Conservation (phyloP, 2,797 vertebrate species). For the Microhierax caerulescens region DNA sequence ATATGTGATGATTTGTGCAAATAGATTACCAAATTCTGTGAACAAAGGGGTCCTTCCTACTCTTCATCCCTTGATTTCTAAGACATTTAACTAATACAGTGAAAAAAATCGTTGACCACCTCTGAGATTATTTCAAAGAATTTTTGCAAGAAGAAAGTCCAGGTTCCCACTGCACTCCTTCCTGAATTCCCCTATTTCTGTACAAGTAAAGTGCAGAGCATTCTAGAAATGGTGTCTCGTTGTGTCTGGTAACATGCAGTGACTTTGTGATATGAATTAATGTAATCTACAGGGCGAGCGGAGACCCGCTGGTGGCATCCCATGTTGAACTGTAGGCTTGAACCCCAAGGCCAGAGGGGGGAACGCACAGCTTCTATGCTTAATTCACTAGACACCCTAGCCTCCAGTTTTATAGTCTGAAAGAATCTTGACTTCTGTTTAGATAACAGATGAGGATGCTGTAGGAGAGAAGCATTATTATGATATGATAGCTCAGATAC, state of each 20-base stretch:
- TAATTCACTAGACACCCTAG: constrained; percentile 19
- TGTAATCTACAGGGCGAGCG: background rate
- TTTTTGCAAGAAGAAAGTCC: background rate
- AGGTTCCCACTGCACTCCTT: background rate
- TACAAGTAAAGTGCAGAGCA: background rate
- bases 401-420: background rate
- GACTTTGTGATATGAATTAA: background rate
- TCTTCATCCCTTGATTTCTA: background rate
- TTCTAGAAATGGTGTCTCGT: background rate
- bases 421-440: constrained; percentile 29
- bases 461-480: constrained; percentile 26
- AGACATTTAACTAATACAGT: background rate
- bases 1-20: background rate
- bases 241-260: background rate
- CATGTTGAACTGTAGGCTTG: background rate
- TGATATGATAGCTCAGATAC: background rate
- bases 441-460: constrained; percentile 38
- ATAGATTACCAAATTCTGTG: background rate
- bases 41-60: background rate
- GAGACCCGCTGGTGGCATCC: background rate
- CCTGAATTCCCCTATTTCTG: background rate
- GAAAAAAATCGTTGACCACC: background rate
- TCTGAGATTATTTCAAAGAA: background rate
- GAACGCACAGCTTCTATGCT: background rate
- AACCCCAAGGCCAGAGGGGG: background rate